Percentiles rank a stretch among this genome's conserved stretches.
Conservation (phyloP, 2,797 vertebrate species). For the Muscicapa striata region DNA sequence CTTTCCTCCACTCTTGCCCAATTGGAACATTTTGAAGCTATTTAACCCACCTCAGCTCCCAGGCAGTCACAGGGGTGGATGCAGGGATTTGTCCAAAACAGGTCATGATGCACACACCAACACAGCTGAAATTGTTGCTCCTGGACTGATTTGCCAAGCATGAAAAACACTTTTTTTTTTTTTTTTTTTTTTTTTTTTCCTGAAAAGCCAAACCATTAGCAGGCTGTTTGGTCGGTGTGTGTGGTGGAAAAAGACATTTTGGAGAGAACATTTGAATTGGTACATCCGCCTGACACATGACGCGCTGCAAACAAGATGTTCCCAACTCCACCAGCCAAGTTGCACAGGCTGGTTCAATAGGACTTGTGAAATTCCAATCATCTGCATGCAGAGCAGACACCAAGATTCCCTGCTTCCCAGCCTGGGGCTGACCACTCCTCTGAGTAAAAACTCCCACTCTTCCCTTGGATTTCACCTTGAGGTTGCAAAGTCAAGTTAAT, state of each 20-base stretch:
- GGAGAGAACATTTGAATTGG: neutral
- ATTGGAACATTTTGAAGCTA: neutral
- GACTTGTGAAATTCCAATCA: neutral
- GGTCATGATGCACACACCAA: neutral
- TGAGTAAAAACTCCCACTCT: neutral
- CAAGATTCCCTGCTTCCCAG: neutral
- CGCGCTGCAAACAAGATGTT: neutral
- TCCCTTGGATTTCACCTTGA: conserved; percentile 13
- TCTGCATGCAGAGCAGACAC: neutral
- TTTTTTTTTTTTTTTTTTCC: neutral
- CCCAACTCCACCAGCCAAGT: neutral
- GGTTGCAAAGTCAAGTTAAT: neutral
- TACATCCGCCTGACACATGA: neutral
- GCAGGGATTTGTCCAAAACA: neutral
- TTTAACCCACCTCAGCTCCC: neutral
- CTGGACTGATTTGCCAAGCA: neutral
- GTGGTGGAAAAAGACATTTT: neutral
- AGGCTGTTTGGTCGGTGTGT: neutral
- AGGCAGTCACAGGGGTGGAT: neutral
- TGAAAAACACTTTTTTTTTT: neutral
- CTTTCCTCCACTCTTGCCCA: neutral
- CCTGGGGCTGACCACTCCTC: neutral
- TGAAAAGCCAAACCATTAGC: conserved; percentile 31
- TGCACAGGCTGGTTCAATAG: neutral
- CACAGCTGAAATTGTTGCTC: neutral